Evolutionary conservation across 2,113 vertebrate species (phyloP).

Genomic region (Elanoides forficatus): DNA sequence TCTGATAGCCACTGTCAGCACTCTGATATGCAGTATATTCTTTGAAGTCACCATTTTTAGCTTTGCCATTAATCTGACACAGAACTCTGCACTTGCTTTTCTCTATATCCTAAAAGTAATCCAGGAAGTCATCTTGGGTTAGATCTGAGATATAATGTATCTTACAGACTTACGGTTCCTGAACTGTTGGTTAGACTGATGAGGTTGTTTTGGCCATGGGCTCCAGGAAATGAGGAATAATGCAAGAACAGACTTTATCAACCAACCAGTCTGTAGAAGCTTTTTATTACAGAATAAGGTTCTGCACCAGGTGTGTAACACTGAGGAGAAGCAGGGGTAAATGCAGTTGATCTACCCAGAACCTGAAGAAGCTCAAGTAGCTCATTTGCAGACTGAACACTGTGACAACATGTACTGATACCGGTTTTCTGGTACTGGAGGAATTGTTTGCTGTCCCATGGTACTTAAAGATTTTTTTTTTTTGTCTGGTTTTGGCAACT

Average conservation of each 20-base stretch:
- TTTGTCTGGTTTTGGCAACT: not conserved
- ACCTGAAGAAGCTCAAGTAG: not conserved
- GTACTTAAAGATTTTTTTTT: not conserved
- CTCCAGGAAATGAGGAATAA: not conserved
- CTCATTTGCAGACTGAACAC: not conserved
- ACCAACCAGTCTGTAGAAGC: not conserved
- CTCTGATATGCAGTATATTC: not conserved
- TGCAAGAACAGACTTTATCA: not conserved
- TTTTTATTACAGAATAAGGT: not conserved
- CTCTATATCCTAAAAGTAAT: not conserved
- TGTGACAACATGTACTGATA: not conserved
- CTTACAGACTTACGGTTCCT: not conserved
- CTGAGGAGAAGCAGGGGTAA: not conserved
- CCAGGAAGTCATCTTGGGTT: not conserved
- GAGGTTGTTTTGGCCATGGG: not conserved
- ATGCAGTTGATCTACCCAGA: not conserved
- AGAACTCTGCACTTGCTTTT: not conserved
- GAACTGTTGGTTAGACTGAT: not conserved
- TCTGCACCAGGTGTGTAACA: not conserved
- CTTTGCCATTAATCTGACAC: not conserved
- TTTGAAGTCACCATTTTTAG: not conserved
- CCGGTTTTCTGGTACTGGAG: not conserved
- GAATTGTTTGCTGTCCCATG: not conserved
- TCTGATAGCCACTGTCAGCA: not conserved
- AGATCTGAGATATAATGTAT: not conserved